Base-by-base conservation (phyloP, 2,797 vertebrate genomes). In the Anabacerthia variegaticeps region DNA sequence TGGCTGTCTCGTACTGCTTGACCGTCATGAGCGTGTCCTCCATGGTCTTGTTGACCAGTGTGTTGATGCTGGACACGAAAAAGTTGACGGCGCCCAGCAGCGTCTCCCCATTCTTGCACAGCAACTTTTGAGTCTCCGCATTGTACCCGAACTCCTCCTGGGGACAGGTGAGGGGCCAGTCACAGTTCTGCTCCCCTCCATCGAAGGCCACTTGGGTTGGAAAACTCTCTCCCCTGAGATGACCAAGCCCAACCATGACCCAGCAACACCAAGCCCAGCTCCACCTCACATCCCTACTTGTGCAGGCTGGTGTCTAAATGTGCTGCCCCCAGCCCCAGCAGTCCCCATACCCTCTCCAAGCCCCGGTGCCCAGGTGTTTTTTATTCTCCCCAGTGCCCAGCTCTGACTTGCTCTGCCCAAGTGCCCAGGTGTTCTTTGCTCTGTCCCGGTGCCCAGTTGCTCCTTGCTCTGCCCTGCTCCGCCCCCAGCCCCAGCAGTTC, bases 81-180 rank as follows among this genome's bases (percentile, higher is more conserved):
- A 99, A 99, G 97, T 98, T 99, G 94, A 99, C 98, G 13, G 99
- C 99, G 1, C 99, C 98, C 14, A 99, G 98, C 16, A 99, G 98
- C 3, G 99, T 98, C 93, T 99, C 99, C 7, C 99, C 99, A 1
- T 99, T 99, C 97, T 99, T 99, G 97, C 99, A 99, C 80, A 99
- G 96, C 95, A 99, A 97, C 97, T 99, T 99, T 94, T 99, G 99
- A 0, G 99, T 99, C 96, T 99, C 99, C 1, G 99, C 99, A 2
- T 99, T 99, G 95, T 99, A 99, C 18, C 99, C 99, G 85, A 99
- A 99, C 97, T 99, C 99, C 79, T 99, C 99, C 99, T 99, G 97
- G 19, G n/a, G 21, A 71, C 44, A 56, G 23, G 21, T 59, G 34
- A 74, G 24, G 14, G 43, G 37, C 32, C 9, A 1, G 24, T 51